Evolutionary conservation across 2,113 vertebrate species (phyloP), one percentile per base, ranked within the genome.

Genomic region (Lagenorhynchus albirostris): DNA sequence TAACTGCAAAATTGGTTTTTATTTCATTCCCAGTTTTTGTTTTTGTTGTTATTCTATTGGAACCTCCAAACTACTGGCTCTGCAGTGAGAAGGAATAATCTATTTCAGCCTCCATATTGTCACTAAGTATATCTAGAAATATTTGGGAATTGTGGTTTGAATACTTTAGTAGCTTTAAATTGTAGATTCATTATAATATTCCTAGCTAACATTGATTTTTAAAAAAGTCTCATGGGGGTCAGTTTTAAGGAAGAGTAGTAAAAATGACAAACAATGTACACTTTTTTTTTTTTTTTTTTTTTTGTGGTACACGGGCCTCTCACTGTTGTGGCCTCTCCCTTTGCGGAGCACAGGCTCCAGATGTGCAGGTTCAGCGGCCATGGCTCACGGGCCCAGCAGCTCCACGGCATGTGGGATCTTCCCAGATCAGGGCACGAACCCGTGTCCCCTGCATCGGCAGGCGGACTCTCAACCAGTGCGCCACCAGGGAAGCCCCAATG

Each of bases 1-100:
- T 80, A 81, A 80, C 85, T 96, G 88, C 17, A 92, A 47, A 83
- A 62, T 79, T 95, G n/a, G 0, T 89, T 95, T 96, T 63, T 85
- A 71, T 71, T 91, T 91, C 33, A 71, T 71, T 84, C 71, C 63
- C 20, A 20, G 36, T 53, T 89, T 58, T 95, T 95, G 53, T 76
- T 94, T 29, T 71, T 89, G 26, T 71, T 83, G 38, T 71, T 91
- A 29, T 82, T 82, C 18, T 91, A 4, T 44, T 86, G 23, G 62
- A 87, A 82, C 50, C 55, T 89, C 36, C 33, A 94, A 89, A 36
- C 38, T 76, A 0, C 80, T 94, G 13, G 13, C 44, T 92, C 21
- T 67, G 6, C 67, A 89, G 31, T 91, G 62, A 93, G 71, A 95
- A 85, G 9, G 5, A 93, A 44, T 47, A 70, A 58, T 85, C 15